Evolutionary conservation across 2,113 vertebrate species (phyloP).

Genomic region (Platysternon megacephalum): DNA sequence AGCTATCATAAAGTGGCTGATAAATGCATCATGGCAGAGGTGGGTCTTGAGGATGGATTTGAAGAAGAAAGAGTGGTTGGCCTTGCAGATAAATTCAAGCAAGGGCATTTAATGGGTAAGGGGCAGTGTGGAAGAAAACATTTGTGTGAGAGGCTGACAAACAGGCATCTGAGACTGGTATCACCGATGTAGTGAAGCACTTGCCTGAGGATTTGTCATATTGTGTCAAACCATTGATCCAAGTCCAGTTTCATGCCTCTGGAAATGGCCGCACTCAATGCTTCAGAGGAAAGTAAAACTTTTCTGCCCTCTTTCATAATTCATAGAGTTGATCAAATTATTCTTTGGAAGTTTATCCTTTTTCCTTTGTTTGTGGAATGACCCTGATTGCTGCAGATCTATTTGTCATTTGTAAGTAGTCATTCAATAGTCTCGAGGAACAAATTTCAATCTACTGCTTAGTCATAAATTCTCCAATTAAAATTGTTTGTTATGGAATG

Average conservation of each 20-base stretch:
- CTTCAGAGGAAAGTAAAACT: neutral
- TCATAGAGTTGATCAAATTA: neutral
- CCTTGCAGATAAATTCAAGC: neutral
- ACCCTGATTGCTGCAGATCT: neutral
- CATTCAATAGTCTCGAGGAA: neutral
- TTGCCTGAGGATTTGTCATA: neutral
- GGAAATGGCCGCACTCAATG: neutral
- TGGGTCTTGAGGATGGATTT: neutral
- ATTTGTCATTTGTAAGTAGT: neutral
- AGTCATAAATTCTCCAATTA: neutral
- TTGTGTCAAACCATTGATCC: neutral
- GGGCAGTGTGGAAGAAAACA: neutral
- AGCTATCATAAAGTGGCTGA: neutral
- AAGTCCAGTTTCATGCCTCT: neutral
- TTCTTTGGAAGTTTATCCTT: neutral
- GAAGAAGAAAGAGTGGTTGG: neutral
- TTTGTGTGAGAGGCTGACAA: too few relatives aligned
- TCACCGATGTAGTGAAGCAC: too few relatives aligned
- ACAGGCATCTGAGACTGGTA: too few relatives aligned
- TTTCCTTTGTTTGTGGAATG: neutral
- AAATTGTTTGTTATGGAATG: neutral
- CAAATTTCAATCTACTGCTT: neutral
- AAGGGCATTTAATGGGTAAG: neutral
- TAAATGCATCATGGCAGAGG: fast-evolving
- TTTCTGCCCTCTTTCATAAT: neutral